Base-by-base conservation (phyloP, 64 coral and sea anemone species). In the Montipora capricornis region DNA sequence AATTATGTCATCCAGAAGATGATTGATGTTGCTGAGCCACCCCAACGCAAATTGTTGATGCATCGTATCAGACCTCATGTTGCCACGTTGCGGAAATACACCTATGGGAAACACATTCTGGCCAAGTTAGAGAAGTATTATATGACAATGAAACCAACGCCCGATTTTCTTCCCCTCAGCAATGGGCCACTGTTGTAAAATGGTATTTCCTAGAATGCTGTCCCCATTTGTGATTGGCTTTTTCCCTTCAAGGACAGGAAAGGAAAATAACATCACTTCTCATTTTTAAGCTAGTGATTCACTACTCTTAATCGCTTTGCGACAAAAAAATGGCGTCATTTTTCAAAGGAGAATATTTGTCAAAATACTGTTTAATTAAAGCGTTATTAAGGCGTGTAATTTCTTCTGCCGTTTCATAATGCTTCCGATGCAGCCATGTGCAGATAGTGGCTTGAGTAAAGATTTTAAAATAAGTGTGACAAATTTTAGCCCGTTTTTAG, bases 1-100 rank as follows among this genome's bases (percentile, higher is more conserved):
- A 99, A 99, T 49, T 99, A 99, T 53, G 98, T 99, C 8, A 95
- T 99, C 13, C 98, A 99, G 66, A 99, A 99, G 83, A 99, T 99
- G 98, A 99, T 99, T 76, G 98, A 99, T 20, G 93, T 99, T 3
- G 98, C 98, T 24, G 98, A 99, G 78, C 95, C 95, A 0, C 94
- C 74, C 16, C 98, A 99, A 55, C 88, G 98, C 12, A 99, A 99
- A 64, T 80, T 96, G 0, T 89, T 99, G 15, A 96, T 99, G 88
- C 92, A 96, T 48, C 93, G 95, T 53, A 99, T 99, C n/a, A 78
- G 98, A 11, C 98, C 98, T 4, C 95, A 99, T 66, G 95, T 99
- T 50, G 79, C 95, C 1, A 99, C 98, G 4, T 78, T 99, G 44
- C 89, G 95, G 49, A 99, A 99, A 74, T 99, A 96, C 89, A 99